phyloP scores from a whole-genome alignment of 2,888 invertebrate genomes.

The Drosophila bunnanda region DNA sequence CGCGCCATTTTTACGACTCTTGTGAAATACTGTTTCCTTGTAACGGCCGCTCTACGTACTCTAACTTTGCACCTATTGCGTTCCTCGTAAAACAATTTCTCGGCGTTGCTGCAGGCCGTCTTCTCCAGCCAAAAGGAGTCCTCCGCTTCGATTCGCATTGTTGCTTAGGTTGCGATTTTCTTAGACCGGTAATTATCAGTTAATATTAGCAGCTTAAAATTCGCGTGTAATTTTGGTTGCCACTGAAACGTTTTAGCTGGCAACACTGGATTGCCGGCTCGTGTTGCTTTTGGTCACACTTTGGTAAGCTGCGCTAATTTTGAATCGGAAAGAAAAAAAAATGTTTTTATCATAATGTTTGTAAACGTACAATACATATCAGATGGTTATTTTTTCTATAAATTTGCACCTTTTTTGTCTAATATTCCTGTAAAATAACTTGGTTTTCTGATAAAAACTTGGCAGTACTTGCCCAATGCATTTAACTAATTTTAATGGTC shows the following conservation, averaged over 20 bases:
- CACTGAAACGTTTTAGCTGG: not conserved
- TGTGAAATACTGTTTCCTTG: not conserved
- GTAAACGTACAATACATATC: too few species aligned
- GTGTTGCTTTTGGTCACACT: not conserved
- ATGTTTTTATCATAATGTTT: too few species aligned
- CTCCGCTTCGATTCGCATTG: slow-evolving; percentile 52
- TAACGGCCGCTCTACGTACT: slow-evolving; percentile 10
- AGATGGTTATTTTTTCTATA: too few species aligned
- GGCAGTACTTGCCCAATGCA: too few species aligned
- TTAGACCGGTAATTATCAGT: slow-evolving; percentile 2
- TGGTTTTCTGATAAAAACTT: too few species aligned
- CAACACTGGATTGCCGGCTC: not conserved
- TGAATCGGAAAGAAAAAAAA: not conserved
- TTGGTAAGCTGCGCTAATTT: not conserved
- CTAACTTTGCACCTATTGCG: not conserved
- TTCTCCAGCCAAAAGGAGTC: slow-evolving; percentile 59
- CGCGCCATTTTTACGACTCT: not conserved
- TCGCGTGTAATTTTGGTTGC: not conserved
- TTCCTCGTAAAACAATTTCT: slow-evolving; percentile 48
- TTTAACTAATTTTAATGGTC: too few species aligned
- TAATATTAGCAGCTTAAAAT: slow-evolving; percentile 4
- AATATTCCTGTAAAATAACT: too few species aligned
- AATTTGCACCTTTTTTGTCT: too few species aligned
- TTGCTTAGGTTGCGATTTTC: not conserved
- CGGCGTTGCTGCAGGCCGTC: slow-evolving; percentile 46